Base-by-base conservation (phyloP, 1,140 invertebrate species). In the Conus ventricosus region DNA sequence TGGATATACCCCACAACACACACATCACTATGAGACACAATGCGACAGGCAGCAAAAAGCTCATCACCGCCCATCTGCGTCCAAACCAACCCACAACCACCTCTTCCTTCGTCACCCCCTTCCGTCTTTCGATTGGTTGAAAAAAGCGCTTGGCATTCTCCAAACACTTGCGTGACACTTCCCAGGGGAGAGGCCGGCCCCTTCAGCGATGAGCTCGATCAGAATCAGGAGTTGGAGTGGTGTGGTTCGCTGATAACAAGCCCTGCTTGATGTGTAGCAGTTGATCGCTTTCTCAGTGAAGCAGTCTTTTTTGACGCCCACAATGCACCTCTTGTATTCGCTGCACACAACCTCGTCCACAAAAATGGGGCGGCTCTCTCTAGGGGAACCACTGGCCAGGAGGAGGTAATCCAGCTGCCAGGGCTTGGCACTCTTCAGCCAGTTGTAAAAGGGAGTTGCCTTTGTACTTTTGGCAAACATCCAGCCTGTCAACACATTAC, bases 81-180 rank as follows among this genome's bases (percentile, higher is more conserved):
- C 15, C 57, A 60, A 8, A 60, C 57, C 8, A 60, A 60, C 57
- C 4, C 57, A 8, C 57, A 8, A 60, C 57, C 57, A 60, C 57
- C 57, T 60, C 15, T 60, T 60, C 57, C 57, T 83, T 51, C 81
- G 5, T 83, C 53, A 55, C 53, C 53, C n/a, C 51, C 2, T n/a
- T 51, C 81, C 20, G 15, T 25, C 20, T 57, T 23, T 55, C 39
- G 17, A 83, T 53, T 8, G 53, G 8, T 53, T 83, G 51, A 51
- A 83, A 83, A 57, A 83, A 83, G 39, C 81, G 81, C 81, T 83
- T 55, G 13, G 81, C n/a, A 51, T 83, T 83, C 23, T 83, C 81
- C 53, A 83, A 53, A 23, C 51, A 57, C 53, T 15, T 20, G 51
- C 81, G 53, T 57, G 81, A 25, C 10, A 83, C 8, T 5, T 55